Evolutionary conservation across 2,113 vertebrate genomes (phyloP).

Genomic region (Tragelaphus buxtoni): DNA sequence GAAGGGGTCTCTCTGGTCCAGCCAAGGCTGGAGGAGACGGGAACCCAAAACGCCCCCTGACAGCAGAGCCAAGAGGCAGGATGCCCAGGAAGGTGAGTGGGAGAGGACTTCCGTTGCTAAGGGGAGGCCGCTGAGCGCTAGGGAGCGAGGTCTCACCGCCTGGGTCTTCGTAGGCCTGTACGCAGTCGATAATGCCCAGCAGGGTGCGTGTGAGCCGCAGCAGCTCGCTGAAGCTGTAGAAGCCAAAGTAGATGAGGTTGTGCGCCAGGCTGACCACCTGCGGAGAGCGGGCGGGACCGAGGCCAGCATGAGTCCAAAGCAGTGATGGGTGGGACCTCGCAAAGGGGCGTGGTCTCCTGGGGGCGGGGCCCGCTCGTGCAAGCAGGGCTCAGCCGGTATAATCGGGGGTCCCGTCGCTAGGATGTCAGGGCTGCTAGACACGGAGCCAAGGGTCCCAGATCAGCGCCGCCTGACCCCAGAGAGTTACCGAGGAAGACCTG

Average conservation of each 20-base stretch:
- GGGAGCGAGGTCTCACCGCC: constrained; percentile 78
- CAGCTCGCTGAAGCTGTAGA: constrained; percentile 98
- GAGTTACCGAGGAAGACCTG: not conserved
- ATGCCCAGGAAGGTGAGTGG: not conserved
- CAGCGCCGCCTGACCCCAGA: not conserved
- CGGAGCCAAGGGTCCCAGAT: not conserved
- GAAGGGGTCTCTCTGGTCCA: not conserved
- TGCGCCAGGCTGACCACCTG: constrained; percentile 96
- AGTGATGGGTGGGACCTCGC: not conserved
- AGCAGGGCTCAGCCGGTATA: not conserved
- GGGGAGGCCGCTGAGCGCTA: not conserved
- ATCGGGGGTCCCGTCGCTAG: fast-evolving
- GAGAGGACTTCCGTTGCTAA: not conserved
- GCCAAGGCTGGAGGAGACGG: not conserved
- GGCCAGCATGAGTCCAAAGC: not conserved
- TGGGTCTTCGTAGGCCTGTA: constrained; percentile 87
- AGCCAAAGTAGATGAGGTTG: constrained; percentile 98
- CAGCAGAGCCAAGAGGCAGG: not conserved
- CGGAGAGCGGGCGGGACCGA: not conserved
- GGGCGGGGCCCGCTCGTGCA: not conserved
- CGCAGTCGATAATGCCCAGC: constrained; percentile 96
- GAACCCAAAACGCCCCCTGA: not conserved
- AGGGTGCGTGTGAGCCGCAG: constrained; percentile 93
- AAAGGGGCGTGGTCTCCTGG: not conserved
- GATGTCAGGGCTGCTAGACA: not conserved